Percentiles rank a stretch among this genome's conserved stretches.
Conservation (phyloP, 2,113 vertebrate genomes). For the Callionymus lyra region DNA sequence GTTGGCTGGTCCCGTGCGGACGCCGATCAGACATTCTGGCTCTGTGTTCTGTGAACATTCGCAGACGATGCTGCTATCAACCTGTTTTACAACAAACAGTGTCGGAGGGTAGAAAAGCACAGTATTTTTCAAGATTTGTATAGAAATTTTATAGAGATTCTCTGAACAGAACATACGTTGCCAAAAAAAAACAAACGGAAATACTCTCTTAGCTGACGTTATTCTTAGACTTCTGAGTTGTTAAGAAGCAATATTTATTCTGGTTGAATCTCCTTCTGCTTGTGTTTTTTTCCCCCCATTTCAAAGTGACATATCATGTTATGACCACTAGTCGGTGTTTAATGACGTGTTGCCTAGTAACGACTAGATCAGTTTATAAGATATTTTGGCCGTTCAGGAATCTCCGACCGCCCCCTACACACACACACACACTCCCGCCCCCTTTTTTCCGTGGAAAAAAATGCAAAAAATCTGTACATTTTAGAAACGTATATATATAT, state of each 20-base stretch:
- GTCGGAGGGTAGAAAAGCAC: conserved; percentile 57
- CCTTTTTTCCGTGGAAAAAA: conserved; percentile 71
- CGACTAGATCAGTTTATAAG: conserved; percentile 9
- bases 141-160: conserved; percentile 70
- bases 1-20: too few relatives aligned
- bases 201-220: conserved; percentile 42
- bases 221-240: conserved; percentile 56
- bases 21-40: conserved; percentile 1
- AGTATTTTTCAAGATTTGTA: conserved; percentile 77
- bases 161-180: conserved; percentile 56
- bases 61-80: conserved; percentile 56
- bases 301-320: conserved; percentile 46
- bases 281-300: conserved; percentile 51
- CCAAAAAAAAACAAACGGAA: conserved; percentile 64
- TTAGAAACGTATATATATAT: conserved; percentile 27
- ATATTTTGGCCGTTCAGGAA: conserved; percentile 33
- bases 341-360: conserved; percentile 38
- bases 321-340: conserved; percentile 42
- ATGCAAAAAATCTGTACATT: conserved; percentile 77
- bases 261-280: conserved; percentile 54
- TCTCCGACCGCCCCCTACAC: conserved; percentile 59
- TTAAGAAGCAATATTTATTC: conserved; percentile 73
- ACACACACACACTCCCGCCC: conserved; percentile 24
- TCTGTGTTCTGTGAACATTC: conserved; percentile 61
- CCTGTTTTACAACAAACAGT: conserved; percentile 40